phyloP scores from a whole-genome alignment of 2,113 vertebrate species.

The Marmota flaviventris region DNA sequence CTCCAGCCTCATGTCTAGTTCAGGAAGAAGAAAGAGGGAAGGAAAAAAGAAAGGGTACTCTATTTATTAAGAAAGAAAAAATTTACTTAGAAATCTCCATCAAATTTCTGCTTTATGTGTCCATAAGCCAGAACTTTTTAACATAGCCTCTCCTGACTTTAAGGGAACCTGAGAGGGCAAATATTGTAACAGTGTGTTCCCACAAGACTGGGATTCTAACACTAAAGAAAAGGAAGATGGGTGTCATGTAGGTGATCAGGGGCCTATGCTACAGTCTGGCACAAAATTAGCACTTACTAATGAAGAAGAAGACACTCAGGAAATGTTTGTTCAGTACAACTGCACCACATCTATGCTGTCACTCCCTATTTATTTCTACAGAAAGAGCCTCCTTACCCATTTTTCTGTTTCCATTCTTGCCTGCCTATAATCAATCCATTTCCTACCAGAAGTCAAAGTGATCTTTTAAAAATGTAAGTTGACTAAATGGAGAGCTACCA shows the following conservation, averaged over 20 bases:
- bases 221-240: not conserved
- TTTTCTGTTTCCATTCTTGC: not conserved
- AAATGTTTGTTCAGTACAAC: not conserved
- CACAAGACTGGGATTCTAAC: not conserved
- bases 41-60: not conserved
- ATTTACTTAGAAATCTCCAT: not conserved
- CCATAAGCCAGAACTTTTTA: not conserved
- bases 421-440: not conserved
- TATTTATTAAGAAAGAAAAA: slow-evolving; percentile 10
- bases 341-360: not conserved
- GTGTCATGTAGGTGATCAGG: not conserved
- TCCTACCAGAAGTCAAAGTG: not conserved
- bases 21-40: not conserved
- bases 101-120: not conserved
- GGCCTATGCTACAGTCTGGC: not conserved
- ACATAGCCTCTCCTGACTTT: not conserved
- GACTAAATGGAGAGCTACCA: not conserved
- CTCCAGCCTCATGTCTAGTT: not conserved
- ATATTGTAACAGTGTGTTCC: not conserved
- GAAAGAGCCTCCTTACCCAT: not conserved
- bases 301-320: not conserved
- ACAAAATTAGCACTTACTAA: not conserved
- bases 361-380: not conserved
- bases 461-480: slow-evolving; percentile 6
- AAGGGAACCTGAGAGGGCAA: not conserved